Conservation (phyloP, 2,113 vertebrate genomes). For the Vicugna pacos region DNA sequence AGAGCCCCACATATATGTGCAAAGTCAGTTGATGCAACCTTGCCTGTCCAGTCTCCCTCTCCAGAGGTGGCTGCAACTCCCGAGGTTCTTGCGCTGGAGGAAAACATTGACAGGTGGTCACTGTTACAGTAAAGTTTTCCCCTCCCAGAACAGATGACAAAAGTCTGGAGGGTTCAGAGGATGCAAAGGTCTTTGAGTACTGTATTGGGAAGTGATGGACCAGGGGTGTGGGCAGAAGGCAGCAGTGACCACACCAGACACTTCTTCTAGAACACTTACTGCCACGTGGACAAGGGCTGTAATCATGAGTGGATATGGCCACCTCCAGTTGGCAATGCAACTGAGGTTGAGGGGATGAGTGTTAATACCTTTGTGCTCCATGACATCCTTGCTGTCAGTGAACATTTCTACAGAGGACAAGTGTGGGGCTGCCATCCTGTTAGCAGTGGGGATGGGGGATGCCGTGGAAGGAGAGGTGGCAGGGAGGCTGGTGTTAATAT, state of each 20-base stretch:
- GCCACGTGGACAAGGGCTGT: neutral
- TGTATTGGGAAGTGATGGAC: neutral
- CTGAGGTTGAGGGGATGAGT: neutral
- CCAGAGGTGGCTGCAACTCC: conserved; percentile 22
- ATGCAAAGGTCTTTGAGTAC: neutral
- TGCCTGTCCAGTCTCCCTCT: conserved; percentile 32
- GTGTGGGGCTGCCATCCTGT: neutral
- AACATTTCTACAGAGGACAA: neutral
- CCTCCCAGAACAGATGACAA: conserved; percentile 67
- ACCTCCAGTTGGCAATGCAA: neutral
- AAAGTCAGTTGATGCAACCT: conserved; percentile 13
- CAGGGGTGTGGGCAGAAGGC: neutral
- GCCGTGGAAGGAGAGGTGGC: neutral
- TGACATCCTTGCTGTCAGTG: neutral
- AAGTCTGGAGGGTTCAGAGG: neutral
- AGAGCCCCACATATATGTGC: neutral
- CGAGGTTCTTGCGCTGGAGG: conserved; percentile 6
- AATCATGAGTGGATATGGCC: neutral
- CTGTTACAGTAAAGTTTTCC: conserved; percentile 61
- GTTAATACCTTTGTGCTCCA: neutral
- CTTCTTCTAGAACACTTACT: neutral
- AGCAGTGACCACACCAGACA: neutral
- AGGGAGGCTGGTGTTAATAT: neutral
- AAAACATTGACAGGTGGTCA: conserved; percentile 61
- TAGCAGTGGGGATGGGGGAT: neutral